Base-by-base conservation (phyloP, 2,797 vertebrate species). In the Neosilurus mollespiculum region DNA sequence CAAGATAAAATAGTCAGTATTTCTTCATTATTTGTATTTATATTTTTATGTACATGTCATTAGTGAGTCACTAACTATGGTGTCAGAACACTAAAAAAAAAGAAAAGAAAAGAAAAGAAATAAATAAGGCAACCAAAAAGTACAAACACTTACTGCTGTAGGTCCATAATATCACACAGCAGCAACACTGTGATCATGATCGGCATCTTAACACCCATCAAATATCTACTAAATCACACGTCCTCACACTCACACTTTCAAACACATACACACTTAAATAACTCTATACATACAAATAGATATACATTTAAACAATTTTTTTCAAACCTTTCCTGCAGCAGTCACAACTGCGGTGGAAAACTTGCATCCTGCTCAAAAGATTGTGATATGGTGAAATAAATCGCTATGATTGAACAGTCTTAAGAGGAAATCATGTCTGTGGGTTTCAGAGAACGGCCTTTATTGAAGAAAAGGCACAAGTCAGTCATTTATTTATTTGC, bases 21-120 rank as follows among this genome's bases (percentile, higher is more conserved):
- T 94, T 94, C 92, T 93, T 93, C 93, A 92, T 94, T 94, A 93
- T 56, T 93, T 94, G 90, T 94, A 94, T 95, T 94, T 94, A 94
- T 94, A 94, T 89, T 92, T 92, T 91, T 94, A 94, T 94, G 89
- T 95, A 95, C 75, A 77, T 62, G 43, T 90, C 88, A 92, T 87
- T 80, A 84, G 69, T 89, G 88, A 89, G 91, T 89, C 86, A 78
- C 88, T 92, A 89, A 89, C 87, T 88, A 91, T 90, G 26, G 80
- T 89, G 90, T 91, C 85, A 90, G 90, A 87, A 90, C 87, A 88
- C 80, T 30, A 87, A 84, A 88, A 90, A 92, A 34, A 53, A 84
- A 88, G 87, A 83, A 83, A 89, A n/a, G n/a, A 87, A 84, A 88
- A 90, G 92, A 34, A 53, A 90, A 58, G 87, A 83, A 83, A 89